These are phyloP conservation scores for Scelioninae gen. 1 DNA, from an alignment of 2,888 invertebrate genomes.

Conservation along the genomic window DNA sequence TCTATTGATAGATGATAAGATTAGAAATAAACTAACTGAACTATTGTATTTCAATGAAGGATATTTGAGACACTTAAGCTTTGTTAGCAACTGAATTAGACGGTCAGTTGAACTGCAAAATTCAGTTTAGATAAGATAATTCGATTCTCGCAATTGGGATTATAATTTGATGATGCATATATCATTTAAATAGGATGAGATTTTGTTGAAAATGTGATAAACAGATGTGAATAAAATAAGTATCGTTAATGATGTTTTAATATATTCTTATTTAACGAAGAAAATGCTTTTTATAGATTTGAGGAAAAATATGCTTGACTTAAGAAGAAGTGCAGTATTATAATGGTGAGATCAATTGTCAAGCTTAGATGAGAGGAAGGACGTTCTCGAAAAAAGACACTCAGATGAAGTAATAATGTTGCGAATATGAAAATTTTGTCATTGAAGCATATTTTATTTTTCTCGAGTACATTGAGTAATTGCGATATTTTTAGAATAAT, in stretches of 20 bases:
- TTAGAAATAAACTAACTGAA: too few relatives aligned
- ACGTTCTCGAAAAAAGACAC: conserved; percentile 42
- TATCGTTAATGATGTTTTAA: too few relatives aligned
- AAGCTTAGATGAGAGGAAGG: conserved; percentile 24
- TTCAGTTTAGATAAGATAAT: conserved; percentile 11
- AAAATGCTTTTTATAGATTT: background rate
- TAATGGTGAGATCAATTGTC: conserved; percentile 21
- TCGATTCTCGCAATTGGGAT: background rate
- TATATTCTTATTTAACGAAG: background rate
- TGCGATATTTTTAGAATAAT: conserved; percentile 57
- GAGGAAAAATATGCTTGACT: too few relatives aligned
- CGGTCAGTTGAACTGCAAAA: background rate
- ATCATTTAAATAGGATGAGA: background rate
- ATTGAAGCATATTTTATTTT: conserved; percentile 62
- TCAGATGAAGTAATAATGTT: conserved; percentile 49
- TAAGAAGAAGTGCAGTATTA: background rate
- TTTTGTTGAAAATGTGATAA: too few relatives aligned
- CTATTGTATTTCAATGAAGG: background rate
- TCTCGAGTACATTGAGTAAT: conserved; percentile 52
- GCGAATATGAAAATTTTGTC: conserved; percentile 63
- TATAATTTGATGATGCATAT: background rate
- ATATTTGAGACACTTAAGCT: conserved; percentile 14
- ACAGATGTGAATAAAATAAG: too few relatives aligned
- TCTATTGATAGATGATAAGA: too few relatives aligned
- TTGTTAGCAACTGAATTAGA: conserved; percentile 14